phyloP scores from a whole-genome alignment of 2,113 vertebrate species.

The Suncus etruscus region DNA sequence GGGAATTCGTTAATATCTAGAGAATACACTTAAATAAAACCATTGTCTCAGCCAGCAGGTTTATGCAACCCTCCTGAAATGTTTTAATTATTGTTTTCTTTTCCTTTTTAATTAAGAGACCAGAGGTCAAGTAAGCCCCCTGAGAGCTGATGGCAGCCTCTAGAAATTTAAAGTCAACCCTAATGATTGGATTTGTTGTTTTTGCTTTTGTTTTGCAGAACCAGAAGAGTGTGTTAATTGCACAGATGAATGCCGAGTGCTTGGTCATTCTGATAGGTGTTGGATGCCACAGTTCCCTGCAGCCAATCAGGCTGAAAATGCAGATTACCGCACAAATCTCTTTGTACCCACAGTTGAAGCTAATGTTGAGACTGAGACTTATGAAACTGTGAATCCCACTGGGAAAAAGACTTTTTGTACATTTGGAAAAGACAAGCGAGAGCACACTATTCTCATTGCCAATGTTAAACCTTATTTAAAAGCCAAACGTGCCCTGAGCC shows the following conservation, averaged over 20 bases:
- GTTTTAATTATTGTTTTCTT: constrained; percentile 87
- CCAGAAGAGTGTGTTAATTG: constrained; percentile 99
- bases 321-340: constrained; percentile 99
- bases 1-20: constrained; percentile 81
- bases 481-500: constrained; percentile 99
- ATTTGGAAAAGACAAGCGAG: constrained; percentile 98
- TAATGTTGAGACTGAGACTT: constrained; percentile 96
- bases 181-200: constrained; percentile 82
- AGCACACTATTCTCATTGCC: constrained; percentile 99
- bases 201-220: constrained; percentile 90
- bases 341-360: constrained; percentile 98
- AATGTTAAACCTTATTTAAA: constrained; percentile 99
- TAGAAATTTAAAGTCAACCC: constrained; percentile 78
- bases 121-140: constrained; percentile 82
- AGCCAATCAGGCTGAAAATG: constrained; percentile 96
- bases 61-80: constrained; percentile 86
- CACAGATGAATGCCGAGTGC: constrained; percentile 98
- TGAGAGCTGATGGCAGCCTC: constrained; percentile 73
- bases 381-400: constrained; percentile 96
- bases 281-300: constrained; percentile 99
- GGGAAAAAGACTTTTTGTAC: constrained; percentile 99
- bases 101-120: constrained; percentile 86
- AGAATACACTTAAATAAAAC: constrained; percentile 86
- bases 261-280: constrained; percentile 99
- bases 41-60: constrained; percentile 84